Conservation (phyloP, 64 coral and sea anemone species). For the Pachyseris speciosa region DNA sequence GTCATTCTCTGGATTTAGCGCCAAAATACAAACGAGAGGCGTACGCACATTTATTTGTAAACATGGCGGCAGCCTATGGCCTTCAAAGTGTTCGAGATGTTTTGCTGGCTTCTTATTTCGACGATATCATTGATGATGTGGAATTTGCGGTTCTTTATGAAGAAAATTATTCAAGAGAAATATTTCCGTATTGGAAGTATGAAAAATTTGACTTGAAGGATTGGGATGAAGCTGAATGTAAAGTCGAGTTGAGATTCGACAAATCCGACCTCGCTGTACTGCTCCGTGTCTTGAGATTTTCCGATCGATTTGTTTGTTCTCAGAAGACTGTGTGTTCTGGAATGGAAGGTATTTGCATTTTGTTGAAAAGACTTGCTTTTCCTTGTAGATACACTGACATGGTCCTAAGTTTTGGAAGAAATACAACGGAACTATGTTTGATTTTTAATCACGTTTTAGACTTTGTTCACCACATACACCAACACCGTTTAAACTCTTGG, state of each 20-base stretch:
- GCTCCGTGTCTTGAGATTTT: neutral
- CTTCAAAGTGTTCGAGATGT: too few species aligned
- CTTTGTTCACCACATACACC: neutral
- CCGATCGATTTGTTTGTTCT: slow-evolving; percentile 48
- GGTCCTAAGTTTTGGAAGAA: slow-evolving; percentile 8
- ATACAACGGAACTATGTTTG: slow-evolving; percentile 26
- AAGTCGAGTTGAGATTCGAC: slow-evolving; percentile 16
- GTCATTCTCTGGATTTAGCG: too few species aligned
- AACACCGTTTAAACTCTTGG: slow-evolving; percentile 38
- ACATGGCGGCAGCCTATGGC: too few species aligned
- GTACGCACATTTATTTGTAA: too few species aligned
- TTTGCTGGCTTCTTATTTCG: too few species aligned
- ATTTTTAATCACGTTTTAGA: slow-evolving; percentile 34
- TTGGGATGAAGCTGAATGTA: slow-evolving; percentile 10
- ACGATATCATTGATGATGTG: too few species aligned
- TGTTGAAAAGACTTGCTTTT: slow-evolving; percentile 47
- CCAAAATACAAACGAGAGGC: too few species aligned
- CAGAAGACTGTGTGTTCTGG: slow-evolving; percentile 28
- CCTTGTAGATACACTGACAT: slow-evolving; percentile 67
- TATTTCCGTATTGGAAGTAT: slow-evolving; percentile 35
- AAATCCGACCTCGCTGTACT: slow-evolving; percentile 7
- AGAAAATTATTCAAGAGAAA: neutral
- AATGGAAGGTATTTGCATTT: slow-evolving; percentile 36
- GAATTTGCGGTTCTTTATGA: too few species aligned
- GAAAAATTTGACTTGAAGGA: slow-evolving; percentile 30